Evolutionary conservation across 2,113 vertebrate species (phyloP).

Genomic region (Lanius ludovicianus): DNA sequence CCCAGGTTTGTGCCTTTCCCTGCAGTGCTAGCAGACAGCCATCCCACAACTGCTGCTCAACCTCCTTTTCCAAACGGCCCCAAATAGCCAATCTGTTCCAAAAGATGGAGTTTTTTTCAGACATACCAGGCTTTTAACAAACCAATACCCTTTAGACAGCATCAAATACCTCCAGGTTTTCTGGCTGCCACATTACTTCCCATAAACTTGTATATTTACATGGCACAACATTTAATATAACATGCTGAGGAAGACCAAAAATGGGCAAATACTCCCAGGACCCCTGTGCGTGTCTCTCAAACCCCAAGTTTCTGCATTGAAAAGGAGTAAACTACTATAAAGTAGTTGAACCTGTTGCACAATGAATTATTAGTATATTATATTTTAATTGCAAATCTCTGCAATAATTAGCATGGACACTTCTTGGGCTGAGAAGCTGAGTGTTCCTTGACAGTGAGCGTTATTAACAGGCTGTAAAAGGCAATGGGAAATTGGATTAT

Average conservation of each 20-base stretch:
- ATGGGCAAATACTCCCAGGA: not conserved
- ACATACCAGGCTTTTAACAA: not conserved
- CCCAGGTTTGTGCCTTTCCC: not conserved
- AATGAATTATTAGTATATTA: not conserved
- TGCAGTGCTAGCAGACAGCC: not conserved
- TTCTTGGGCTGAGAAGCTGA: not conserved
- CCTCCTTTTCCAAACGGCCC: not conserved
- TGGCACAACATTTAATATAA: not conserved
- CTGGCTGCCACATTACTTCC: not conserved
- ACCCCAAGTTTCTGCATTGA: not conserved
- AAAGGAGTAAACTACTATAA: not conserved
- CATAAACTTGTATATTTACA: not conserved
- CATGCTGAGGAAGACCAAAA: not conserved
- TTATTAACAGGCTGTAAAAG: conserved; percentile 44
- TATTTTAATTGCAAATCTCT: conserved; percentile 6
- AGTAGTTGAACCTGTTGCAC: not conserved
- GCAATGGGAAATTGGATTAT: conserved; percentile 30
- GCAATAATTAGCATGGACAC: not conserved
- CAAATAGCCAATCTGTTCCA: not conserved
- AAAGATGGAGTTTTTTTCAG: not conserved
- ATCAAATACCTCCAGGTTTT: not conserved
- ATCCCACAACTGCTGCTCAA: not conserved
- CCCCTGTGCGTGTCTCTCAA: accelerated
- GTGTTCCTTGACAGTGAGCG: not conserved
- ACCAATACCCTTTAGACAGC: not conserved